Evolutionary conservation across 2,113 vertebrate species (phyloP).

Genomic region (Mesembrinibis cayennensis): DNA sequence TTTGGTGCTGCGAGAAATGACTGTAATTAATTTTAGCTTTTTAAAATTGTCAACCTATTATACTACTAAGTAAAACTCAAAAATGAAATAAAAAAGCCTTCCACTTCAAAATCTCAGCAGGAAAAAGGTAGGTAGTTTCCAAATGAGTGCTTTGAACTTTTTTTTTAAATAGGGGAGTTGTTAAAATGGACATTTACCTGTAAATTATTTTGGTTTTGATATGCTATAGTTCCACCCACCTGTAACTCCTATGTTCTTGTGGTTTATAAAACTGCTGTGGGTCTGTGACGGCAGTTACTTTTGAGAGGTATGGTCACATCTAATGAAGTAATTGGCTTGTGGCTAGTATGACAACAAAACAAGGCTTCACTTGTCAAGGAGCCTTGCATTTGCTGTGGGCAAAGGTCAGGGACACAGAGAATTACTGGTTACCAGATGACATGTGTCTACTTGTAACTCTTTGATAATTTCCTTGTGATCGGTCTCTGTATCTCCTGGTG

Average conservation of each 20-base stretch:
- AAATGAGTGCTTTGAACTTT: not conserved
- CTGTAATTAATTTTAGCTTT: not conserved
- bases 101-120: not conserved
- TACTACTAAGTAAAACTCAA: not conserved
- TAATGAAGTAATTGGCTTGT: not conserved
- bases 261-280: not conserved
- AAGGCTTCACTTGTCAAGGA: not conserved
- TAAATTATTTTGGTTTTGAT: not conserved
- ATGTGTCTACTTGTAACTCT: not conserved
- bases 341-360: not conserved
- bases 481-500: not conserved
- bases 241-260: not conserved
- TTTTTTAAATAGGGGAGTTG: not conserved
- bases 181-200: not conserved
- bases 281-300: not conserved
- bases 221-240: not conserved
- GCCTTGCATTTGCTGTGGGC: not conserved
- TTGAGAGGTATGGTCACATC: not conserved
- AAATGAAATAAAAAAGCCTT: not conserved
- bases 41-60: not conserved
- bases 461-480: constrained; percentile 3
- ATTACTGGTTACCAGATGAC: not conserved
- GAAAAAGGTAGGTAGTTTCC: not conserved
- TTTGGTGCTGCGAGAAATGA: too few species aligned
- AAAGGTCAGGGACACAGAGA: not conserved